Evolutionary conservation across 2,797 vertebrate species (phyloP), one percentile per base, ranked within the genome.

Genomic region (Cyclura pinguis): DNA sequence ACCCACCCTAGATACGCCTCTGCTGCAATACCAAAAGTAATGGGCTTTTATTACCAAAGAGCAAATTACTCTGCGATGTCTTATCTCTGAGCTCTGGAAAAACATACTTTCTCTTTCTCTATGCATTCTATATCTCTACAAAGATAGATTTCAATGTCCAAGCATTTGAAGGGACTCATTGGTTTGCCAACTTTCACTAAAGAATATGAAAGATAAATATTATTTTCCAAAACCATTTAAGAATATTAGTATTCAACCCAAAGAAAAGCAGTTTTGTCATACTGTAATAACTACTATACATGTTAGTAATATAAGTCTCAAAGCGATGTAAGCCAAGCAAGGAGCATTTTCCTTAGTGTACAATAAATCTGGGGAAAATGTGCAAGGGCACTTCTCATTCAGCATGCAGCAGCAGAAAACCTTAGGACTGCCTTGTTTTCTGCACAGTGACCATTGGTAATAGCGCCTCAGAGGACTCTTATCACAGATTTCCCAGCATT

Each of bases 121-220:
- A 59, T 91, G 55, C 87, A 78, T 85, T 95, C 94, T 85, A 90
- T 94, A 93, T 95, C 93, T 94, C 95, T 96, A 80, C 86, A 94
- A 92, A 96, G 90, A 91, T 93, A 93, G 57, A 95, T 88, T 92
- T 96, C 95, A 92, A 77, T 73, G 9, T 93, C 94, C 89, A 95
- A 86, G 59, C 86, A 74, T 89, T 83, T 96, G 74, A 94, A 96
- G 29, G 95, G 95, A 35, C 47, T 85, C 14, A 10, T 69, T 84
- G 62, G 69, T 76, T 80, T 84, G 18, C 0, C 91, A 20, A 87
- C 86, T 52, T 78, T 80, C 20, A 76, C 38, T 78, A 78, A 7
- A 86, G 8, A 87, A 32, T 84, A 85, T 52, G 47, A 81, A 88
- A 85, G 22, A 67, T 67, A 32, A 67, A 67, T 67, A 67, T 18